A percentile compares a stretch with the other conserved stretches of the same genome.
These are phyloP conservation scores for Agraylea sexmaculata DNA, from an alignment of 1,140 invertebrate genomes.

Conservation along the genomic window DNA sequence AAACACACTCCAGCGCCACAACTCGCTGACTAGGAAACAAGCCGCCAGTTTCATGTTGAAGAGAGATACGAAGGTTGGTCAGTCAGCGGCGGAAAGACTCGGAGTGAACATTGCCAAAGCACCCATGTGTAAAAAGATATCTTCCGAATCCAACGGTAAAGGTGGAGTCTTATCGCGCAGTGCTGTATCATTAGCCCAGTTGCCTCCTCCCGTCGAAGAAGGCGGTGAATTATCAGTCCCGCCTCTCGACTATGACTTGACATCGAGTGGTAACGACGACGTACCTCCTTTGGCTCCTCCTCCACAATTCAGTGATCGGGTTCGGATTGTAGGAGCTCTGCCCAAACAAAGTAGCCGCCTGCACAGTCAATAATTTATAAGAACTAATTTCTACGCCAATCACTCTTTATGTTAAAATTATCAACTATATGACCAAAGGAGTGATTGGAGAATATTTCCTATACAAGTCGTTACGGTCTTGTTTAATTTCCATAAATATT, in stretches of 20 bases:
- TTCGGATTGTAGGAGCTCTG: slow-evolving; percentile 67
- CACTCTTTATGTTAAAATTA: slow-evolving; percentile 10
- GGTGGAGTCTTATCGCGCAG: slow-evolving; percentile 48
- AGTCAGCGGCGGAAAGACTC: slow-evolving; percentile 36
- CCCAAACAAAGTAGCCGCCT: slow-evolving; percentile 46
- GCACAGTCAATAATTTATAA: slow-evolving; percentile 21
- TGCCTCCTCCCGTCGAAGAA: slow-evolving; percentile 70
- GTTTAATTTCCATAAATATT: too few species aligned
- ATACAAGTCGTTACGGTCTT: slow-evolving; percentile 2
- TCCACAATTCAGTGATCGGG: slow-evolving; percentile 61
- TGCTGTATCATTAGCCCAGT: slow-evolving; percentile 63
- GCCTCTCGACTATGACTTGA: slow-evolving; percentile 24
- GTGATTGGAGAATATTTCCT: slow-evolving; percentile 9
- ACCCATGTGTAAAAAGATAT: slow-evolving; percentile 19
- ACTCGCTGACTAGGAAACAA: slow-evolving; percentile 44
- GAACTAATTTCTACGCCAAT: slow-evolving; percentile 6
- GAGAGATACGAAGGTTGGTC: slow-evolving; percentile 26
- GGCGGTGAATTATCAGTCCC: slow-evolving; percentile 49
- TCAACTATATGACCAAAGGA: slow-evolving; percentile 11
- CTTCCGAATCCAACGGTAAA: slow-evolving; percentile 19
- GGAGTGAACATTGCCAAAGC: slow-evolving; percentile 32
- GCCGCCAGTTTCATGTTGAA: slow-evolving; percentile 40
- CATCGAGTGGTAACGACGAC: slow-evolving; percentile 29
- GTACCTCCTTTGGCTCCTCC: slow-evolving; percentile 50
- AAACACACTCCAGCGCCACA: slow-evolving; percentile 42